Evolutionary conservation across 2,113 vertebrate genomes (phyloP).

Genomic region (Connochaetes taurinus): DNA sequence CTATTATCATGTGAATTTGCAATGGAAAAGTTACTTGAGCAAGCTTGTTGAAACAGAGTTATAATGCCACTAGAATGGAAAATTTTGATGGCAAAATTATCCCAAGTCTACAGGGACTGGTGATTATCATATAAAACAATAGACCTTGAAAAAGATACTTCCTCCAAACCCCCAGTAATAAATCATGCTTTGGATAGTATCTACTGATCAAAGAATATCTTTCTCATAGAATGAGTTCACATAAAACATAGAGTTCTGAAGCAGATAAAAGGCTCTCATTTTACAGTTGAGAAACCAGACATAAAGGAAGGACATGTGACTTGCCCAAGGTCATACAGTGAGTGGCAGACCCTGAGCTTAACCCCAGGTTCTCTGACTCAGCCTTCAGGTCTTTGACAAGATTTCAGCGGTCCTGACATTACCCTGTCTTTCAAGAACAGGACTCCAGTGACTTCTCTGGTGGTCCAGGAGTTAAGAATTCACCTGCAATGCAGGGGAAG

Average conservation of each 20-base stretch:
- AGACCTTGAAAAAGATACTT: conserved; percentile 36
- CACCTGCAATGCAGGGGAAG: neutral
- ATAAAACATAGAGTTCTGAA: conserved; percentile 6
- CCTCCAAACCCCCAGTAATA: neutral
- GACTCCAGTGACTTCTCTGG: neutral
- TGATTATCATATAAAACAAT: conserved; percentile 67
- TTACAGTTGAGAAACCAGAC: neutral
- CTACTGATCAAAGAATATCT: conserved; percentile 55
- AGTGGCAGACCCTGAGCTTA: neutral
- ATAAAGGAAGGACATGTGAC: neutral
- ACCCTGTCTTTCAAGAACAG: neutral
- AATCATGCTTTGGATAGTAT: conserved; percentile 46
- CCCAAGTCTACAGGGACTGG: conserved; percentile 40
- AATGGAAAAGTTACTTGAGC: conserved; percentile 67
- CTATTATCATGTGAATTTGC: conserved; percentile 55
- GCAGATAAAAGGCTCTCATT: neutral
- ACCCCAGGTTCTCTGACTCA: neutral
- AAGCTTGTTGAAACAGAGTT: conserved; percentile 68
- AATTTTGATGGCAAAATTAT: conserved; percentile 70
- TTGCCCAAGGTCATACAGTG: neutral
- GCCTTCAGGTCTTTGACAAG: neutral
- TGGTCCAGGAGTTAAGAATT: neutral
- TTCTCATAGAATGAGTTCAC: conserved; percentile 4
- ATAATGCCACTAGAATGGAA: conserved; percentile 62
- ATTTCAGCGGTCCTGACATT: neutral